Evolutionary conservation across 2,797 vertebrate species (phyloP), one percentile per base, ranked within the genome.

Genomic region (Eulemur coronatus): DNA sequence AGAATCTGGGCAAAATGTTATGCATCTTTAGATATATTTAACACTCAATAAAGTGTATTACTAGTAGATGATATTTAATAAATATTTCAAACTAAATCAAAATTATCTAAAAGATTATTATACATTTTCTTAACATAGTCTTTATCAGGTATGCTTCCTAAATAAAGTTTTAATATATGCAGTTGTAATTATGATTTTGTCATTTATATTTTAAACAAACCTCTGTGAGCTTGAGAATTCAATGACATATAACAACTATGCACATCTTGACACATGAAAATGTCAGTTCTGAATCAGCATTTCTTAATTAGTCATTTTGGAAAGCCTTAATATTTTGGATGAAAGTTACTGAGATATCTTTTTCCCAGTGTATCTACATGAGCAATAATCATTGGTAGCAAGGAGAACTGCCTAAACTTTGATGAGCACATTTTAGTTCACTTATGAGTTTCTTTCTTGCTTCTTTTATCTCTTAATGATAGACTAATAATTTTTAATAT

Each of bases 231-330:
- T 82, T 7, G 72, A 55, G 4, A 89, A 96, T 46, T 70, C n/a
- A 81, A 9, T 70, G 28, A 2, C 41, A 61, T 65, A 69, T 2
- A 90, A 57, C 3, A 90, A 57, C 2, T 61, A 76, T 1, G 2
- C 17, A 69, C 13, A 88, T 65, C 20, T 7, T 81, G 38, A 61
- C n/a, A 85, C 72, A 38, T 72, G 9, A 63, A 90, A 92, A 43
- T 91, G 91, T 85, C 46, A 69, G 7, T 73, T 94, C 33, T 79
- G 55, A 82, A 76, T 50, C 7, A 65, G 14, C 35, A 89, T 91
- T 97, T 90, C 59, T 89, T 91, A 93, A 91, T 93, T 79, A 94
- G 48, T 89, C n/a, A 75, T 89, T 67, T 95, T 82, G 70, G n/a
- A 94, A 90, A 86, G 20, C 26, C 11, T 95, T 95, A 86, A 73